Base-by-base conservation (phyloP, 2,888 invertebrate genomes). In the Oxycera nigricornis region DNA sequence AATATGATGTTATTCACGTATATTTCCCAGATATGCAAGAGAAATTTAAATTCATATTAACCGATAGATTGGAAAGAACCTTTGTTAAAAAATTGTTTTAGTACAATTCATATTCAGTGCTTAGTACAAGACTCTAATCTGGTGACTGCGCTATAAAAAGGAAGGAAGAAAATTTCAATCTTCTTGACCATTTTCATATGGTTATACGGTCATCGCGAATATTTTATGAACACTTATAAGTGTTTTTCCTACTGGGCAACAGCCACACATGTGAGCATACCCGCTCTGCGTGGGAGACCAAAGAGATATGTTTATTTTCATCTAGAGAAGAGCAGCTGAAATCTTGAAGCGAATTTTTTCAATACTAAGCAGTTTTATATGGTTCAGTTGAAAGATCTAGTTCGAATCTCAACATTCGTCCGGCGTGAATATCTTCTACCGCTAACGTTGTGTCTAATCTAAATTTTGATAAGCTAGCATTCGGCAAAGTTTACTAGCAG, bases 301-400 rank as follows among this genome's bases (percentile, higher is more conserved):
- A 70, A 55, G 70, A 52, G 70, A 70, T 46, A 46, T 24, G 11
- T 9, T n/a, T 22, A 11, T 11, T 17, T 31, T 55, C 26, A 31
- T 70, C 55, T 31, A 70, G 70, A 70, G 31, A 31, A 70, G 55
- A 70, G 70, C 22, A 55, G n/a, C 22, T 50, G 30, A 31, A 55
- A 70, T 46, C 68, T 24, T 17, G 26, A 17, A 55, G 70, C 52
- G 70, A 55, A 35, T 31, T 31, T 24, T 41, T 39, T 67, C 11
- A 67, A 22, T 26, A 30, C 30, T n/a, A 22, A 17, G 24, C 52
- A 31, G 31, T 70, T 52, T 30, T 7, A 14, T 31, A 20, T 11
- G 7, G 22, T 31, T 70, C 68, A 70, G 70, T 70, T 52, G 55
- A 55, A 70, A 24, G 55, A 20, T 70, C n/a, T 52, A 39, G 41